Evolutionary conservation across 37 sponge, comb jelly and placozoan genomes (phyloP), one percentile per base, ranked within the genome.

Genomic region (Cliona cf. orientalis): DNA sequence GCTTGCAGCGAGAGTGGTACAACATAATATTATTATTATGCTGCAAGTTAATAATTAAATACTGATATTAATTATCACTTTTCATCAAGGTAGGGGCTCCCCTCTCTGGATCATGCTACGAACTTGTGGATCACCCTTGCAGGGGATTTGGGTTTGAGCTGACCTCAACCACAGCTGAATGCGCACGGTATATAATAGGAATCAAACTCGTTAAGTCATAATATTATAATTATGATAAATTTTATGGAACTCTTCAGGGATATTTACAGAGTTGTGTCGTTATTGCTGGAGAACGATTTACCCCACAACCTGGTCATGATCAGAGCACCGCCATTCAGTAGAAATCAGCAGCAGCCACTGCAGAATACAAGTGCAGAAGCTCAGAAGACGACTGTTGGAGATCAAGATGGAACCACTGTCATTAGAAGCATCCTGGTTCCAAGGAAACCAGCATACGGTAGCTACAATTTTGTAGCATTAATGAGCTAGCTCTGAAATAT

Each of bases 271-370:
- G 73, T 82, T 0, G 46, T 91, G 5, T 36, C 38, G 0, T 26
- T 91, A 11, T 60, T 86, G 0, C 67, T 86, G 4, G 80, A 62
- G n/a, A 31, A 21, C 32, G 69, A 71, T 29, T 72, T 86, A 38
- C 87, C 92, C 55, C 82, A 86, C 61, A 91, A 91, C 37, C 32
- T 91, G 42, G 76, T 76, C 31, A 80, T 80, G 49, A 42, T 81
- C 39, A 66, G 88, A 33, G 88, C 82, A 74, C 31, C 62, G 14
- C 82, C 82, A n/a, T 87, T 87, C 58, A 56, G 68, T 57, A 22
- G 29, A 4, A 37, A 28, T 53, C 14, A 14, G 2, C 14, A 56
- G 2, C 6, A 34, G 3, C 0, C 5, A 46, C 21, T 31, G 3
- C 42, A 42, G 4, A n/a, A n/a, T n/a, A n/a, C n/a, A n/a, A n/a